phyloP scores from a whole-genome alignment of 2,888 invertebrate genomes.

The Eupsilia transversa region DNA sequence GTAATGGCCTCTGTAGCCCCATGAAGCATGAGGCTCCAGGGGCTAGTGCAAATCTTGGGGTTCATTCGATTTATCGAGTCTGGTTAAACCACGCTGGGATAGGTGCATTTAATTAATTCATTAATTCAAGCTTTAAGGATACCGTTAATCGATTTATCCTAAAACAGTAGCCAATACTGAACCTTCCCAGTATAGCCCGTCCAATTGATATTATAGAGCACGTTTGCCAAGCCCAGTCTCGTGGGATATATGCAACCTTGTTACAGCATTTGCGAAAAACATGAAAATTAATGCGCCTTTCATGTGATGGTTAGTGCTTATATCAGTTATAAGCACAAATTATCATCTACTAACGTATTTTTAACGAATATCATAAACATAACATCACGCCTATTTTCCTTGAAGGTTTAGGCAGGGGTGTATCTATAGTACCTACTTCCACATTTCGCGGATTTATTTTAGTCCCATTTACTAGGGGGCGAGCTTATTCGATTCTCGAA shows the following conservation, averaged over 20 bases:
- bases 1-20: too few relatives aligned
- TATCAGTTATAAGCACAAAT: too few relatives aligned
- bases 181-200: neutral
- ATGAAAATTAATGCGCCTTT: neutral
- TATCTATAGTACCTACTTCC: neutral
- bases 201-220: neutral
- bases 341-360: neutral
- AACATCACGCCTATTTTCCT: neutral
- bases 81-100: too few relatives aligned
- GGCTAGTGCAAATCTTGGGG: too few relatives aligned
- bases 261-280: neutral
- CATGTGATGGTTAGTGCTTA: neutral
- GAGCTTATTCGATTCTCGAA: neutral
- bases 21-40: too few relatives aligned
- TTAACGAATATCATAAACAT: neutral
- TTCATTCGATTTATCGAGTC: too few relatives aligned
- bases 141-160: neutral
- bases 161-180: slow-evolving; percentile 16
- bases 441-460: too few relatives aligned
- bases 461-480: neutral
- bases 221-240: slow-evolving; percentile 14
- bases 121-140: neutral
- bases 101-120: too few relatives aligned
- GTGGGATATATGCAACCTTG: neutral
- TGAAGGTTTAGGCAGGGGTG: neutral